Evolutionary conservation across 2,888 invertebrate species (phyloP).

Genomic region (Boloria selene): DNA sequence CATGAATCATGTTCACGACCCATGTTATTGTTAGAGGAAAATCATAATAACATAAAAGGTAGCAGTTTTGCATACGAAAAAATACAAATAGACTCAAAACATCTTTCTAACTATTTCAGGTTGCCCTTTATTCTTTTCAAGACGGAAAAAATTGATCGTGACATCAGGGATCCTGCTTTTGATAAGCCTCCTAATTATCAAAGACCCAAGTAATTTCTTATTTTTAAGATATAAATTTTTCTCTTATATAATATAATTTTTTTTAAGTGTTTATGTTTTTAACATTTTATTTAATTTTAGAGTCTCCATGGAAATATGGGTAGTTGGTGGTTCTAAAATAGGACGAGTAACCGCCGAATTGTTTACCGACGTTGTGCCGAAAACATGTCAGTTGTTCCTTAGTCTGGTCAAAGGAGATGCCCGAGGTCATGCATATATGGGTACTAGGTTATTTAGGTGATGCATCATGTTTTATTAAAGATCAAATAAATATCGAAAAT

Average conservation of each 20-base stretch:
- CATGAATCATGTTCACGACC: background rate
- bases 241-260: background rate
- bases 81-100: too few relatives aligned
- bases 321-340: constrained; percentile 68
- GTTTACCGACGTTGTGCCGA: constrained; percentile 67
- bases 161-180: constrained; percentile 66
- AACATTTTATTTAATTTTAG: constrained; percentile 44
- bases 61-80: too few relatives aligned
- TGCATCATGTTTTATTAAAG: too few relatives aligned
- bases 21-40: background rate
- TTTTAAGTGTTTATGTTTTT: background rate
- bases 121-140: constrained; percentile 75
- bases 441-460: constrained; percentile 70
- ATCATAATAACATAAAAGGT: too few relatives aligned
- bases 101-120: constrained; percentile 48
- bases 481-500: too few relatives aligned
- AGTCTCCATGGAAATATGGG: constrained; percentile 68
- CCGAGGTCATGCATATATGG: constrained; percentile 63
- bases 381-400: constrained; percentile 66
- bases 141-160: constrained; percentile 68
- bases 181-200: constrained; percentile 57
- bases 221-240: background rate
- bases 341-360: constrained; percentile 66
- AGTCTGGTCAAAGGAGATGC: constrained; percentile 61
- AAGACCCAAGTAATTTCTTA: constrained; percentile 54